phyloP scores from a whole-genome alignment of 1,140 invertebrate species.

The Laupala kohalensis region DNA sequence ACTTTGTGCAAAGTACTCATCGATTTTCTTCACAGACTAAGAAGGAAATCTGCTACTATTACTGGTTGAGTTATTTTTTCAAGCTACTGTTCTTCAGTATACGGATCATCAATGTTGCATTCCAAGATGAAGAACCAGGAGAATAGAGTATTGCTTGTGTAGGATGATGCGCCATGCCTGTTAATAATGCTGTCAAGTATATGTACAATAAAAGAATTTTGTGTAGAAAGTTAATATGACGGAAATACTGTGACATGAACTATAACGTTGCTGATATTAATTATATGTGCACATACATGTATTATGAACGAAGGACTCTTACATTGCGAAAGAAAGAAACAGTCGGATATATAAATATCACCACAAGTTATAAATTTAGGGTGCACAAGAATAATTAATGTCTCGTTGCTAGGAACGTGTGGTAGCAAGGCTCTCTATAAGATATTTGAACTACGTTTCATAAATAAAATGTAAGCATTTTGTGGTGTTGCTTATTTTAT shows the following conservation, averaged over 20 bases:
- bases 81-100: neutral
- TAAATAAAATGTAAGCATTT: neutral
- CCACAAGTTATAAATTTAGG: constrained; percentile 6
- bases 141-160: neutral
- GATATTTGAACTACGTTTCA: neutral
- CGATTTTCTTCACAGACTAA: neutral
- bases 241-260: neutral
- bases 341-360: constrained; percentile 12
- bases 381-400: neutral
- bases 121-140: neutral
- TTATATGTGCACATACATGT: neutral
- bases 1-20: neutral
- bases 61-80: neutral
- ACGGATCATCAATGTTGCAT: neutral
- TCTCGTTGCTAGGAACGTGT: neutral
- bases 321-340: neutral
- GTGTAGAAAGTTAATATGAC: neutral
- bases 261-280: constrained; percentile 3
- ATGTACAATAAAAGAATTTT: neutral
- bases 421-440: neutral
- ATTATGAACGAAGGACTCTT: neutral
- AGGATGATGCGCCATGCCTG: neutral
- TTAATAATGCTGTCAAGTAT: neutral
- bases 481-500: constrained; percentile 5
- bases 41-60: neutral